Evolutionary conservation across 2,797 vertebrate genomes (phyloP).

Genomic region (Karalla daura): DNA sequence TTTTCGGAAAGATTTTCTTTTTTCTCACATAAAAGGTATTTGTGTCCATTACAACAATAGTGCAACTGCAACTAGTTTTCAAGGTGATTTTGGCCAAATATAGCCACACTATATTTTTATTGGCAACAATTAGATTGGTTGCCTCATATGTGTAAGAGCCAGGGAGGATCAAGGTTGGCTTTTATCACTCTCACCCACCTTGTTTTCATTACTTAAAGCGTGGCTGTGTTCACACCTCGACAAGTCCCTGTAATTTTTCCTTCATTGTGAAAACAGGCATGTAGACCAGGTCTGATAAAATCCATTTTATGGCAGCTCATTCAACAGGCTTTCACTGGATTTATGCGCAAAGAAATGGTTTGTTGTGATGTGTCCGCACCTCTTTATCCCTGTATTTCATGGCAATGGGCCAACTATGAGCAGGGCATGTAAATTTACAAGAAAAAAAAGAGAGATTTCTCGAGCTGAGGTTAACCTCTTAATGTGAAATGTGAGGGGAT

Average conservation of each 20-base stretch:
- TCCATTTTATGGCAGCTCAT: constrained; percentile 50
- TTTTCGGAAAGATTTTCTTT: constrained; percentile 12
- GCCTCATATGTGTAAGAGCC: not conserved
- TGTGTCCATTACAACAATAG: not conserved
- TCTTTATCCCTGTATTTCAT: constrained; percentile 43
- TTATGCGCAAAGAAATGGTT: constrained; percentile 41
- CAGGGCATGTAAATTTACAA: not conserved
- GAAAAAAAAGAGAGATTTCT: constrained; percentile 5
- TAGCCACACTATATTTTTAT: constrained; percentile 35
- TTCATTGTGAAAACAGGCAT: constrained; percentile 44
- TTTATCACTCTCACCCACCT: constrained; percentile 52
- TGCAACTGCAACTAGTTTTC: constrained; percentile 23
- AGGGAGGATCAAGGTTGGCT: constrained; percentile 36
- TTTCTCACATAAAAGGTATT: constrained; percentile 23
- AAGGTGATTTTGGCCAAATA: constrained; percentile 34
- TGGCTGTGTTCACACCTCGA: constrained; percentile 37
- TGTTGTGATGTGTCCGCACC: constrained; percentile 36
- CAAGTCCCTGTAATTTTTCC: constrained; percentile 26
- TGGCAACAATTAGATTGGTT: constrained; percentile 8
- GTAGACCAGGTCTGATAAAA: constrained; percentile 53
- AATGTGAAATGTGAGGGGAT: constrained; percentile 30
- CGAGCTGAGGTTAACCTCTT: constrained; percentile 29
- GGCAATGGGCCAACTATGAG: constrained; percentile 26
- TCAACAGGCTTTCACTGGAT: constrained; percentile 45
- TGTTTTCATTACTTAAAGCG: constrained; percentile 66